Percentiles rank a stretch among this genome's conserved stretches.
These are phyloP conservation scores for Reticulitermes speratus DNA, from an alignment of 1,140 invertebrate species.

Conservation along the genomic window DNA sequence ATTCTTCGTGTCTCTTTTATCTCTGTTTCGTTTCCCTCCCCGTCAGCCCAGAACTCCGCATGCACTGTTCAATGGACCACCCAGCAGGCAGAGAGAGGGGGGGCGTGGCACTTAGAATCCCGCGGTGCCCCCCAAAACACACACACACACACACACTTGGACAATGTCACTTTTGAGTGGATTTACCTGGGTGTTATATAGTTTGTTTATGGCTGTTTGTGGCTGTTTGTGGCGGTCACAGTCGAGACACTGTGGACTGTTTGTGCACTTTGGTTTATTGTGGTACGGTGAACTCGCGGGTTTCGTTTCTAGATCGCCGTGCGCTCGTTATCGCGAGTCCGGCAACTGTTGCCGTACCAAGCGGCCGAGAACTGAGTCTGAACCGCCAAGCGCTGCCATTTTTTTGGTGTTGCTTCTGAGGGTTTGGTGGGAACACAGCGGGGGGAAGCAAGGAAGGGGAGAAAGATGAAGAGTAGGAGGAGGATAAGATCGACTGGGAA, in stretches of 20 bases:
- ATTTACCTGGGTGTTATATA: too few relatives aligned
- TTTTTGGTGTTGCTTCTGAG: conserved; percentile 25
- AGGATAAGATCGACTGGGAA: conserved; percentile 33
- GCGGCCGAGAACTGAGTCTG: background rate
- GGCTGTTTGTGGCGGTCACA: too few relatives aligned
- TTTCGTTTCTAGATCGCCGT: background rate
- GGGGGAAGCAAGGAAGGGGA: conserved; percentile 16
- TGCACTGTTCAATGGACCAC: background rate
- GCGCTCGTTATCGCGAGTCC: too few relatives aligned
- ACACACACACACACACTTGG: background rate
- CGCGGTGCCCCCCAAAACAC: background rate
- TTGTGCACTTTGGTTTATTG: too few relatives aligned
- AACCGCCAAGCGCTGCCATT: conserved; percentile 30
- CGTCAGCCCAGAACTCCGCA: too few relatives aligned
- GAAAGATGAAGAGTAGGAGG: background rate
- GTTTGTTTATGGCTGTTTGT: too few relatives aligned
- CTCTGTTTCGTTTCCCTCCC: too few relatives aligned
- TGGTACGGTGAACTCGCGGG: too few relatives aligned
- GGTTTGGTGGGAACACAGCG: background rate
- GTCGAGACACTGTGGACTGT: too few relatives aligned
- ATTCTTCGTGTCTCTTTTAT: background rate
- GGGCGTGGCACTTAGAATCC: background rate
- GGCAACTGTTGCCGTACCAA: background rate
- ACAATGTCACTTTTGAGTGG: too few relatives aligned
- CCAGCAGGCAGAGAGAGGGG: background rate